Conservation (phyloP, 2,113 vertebrate genomes). For the Grammomys dolichurus region DNA sequence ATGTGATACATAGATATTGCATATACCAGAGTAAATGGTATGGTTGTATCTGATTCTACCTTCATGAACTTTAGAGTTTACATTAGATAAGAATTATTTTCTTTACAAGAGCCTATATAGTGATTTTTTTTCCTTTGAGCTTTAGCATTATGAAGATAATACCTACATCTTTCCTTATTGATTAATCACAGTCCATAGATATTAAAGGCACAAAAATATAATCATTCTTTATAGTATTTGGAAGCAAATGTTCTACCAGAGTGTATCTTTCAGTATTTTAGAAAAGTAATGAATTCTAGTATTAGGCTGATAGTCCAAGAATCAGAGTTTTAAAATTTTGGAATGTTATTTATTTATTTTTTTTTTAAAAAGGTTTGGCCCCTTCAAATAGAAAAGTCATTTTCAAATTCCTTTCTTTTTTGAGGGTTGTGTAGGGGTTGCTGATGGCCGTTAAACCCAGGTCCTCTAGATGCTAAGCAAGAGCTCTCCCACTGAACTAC, state of each 20-base stretch:
- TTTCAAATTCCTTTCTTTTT: conserved; percentile 21
- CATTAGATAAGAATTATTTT: conserved; percentile 17
- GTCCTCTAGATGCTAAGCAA: neutral
- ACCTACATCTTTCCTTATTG: conserved; percentile 46
- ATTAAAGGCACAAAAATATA: conserved; percentile 47
- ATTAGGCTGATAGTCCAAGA: neutral
- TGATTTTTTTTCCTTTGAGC: conserved; percentile 3
- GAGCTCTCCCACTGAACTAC: neutral
- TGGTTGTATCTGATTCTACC: neutral
- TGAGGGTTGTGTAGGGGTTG: too few species aligned
- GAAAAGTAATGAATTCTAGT: neutral
- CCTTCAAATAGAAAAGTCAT: conserved; percentile 47
- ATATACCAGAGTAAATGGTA: neutral
- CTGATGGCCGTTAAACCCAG: neutral
- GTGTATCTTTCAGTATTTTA: conserved; percentile 12
- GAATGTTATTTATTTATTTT: neutral
- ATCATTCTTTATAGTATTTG: conserved; percentile 1
- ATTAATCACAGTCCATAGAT: neutral
- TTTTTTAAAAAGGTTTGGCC: neutral
- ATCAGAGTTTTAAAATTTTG: conserved; percentile 12
- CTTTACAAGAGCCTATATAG: neutral
- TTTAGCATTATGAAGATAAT: conserved; percentile 33
- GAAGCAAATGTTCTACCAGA: conserved; percentile 17
- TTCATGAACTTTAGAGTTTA: conserved; percentile 42
- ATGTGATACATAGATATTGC: neutral